Conservation (phyloP, 2,888 invertebrate species). For the Galeopsomyia nigrocyanea region DNA sequence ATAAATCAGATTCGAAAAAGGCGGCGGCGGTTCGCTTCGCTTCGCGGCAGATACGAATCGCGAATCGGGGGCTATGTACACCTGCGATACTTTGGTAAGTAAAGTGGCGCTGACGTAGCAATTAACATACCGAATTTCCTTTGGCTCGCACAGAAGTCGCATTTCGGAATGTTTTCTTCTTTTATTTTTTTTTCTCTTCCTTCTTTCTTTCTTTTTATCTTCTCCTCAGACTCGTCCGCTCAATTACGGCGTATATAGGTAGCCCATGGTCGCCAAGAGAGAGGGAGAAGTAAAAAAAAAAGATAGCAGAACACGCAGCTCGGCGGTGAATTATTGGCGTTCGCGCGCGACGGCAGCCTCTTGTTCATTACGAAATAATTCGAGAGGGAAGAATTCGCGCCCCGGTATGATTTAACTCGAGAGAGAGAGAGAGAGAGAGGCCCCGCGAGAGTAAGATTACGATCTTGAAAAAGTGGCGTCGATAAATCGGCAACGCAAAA, state of each 20-base stretch:
- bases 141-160: constrained; percentile 1
- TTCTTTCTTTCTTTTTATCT: not conserved
- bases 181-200: not conserved
- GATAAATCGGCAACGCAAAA: constrained; percentile 47
- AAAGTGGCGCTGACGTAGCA: constrained; percentile 22
- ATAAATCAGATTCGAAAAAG: not conserved
- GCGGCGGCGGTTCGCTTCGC: not conserved
- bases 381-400: constrained; percentile 42
- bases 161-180: constrained; percentile 6
- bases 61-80: too few relatives aligned
- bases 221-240: not conserved
- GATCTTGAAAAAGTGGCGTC: constrained; percentile 46
- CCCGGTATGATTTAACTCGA: constrained; percentile 47
- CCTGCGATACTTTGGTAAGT: not conserved
- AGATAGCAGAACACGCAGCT: not conserved
- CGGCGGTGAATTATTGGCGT: constrained; percentile 41
- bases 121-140: constrained; percentile 31
- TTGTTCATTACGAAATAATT: constrained; percentile 49
- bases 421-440: too few relatives aligned
- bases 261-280: not conserved
- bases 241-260: not conserved
- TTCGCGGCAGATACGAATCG: not conserved
- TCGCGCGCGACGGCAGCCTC: constrained; percentile 47
- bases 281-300: constrained; percentile 8
- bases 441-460: constrained; percentile 39